These are phyloP conservation scores for Dastarcus helophoroides DNA, from an alignment of 2,888 invertebrate genomes.

Conservation along the genomic window DNA sequence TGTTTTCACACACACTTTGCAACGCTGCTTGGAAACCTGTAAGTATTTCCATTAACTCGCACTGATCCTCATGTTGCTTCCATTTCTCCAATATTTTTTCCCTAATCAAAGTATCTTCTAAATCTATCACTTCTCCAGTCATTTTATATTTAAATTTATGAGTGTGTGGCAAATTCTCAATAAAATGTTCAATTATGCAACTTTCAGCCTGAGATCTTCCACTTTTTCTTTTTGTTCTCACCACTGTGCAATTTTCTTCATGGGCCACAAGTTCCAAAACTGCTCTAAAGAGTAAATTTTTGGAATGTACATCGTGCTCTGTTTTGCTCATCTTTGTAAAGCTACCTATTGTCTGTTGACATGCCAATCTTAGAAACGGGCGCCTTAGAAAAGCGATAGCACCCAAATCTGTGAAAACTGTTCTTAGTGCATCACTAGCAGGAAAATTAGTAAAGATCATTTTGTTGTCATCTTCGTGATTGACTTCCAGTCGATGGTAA, in stretches of 20 bases:
- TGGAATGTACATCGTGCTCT: slow-evolving; percentile 41
- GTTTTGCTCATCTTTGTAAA: slow-evolving; percentile 40
- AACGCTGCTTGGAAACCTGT: slow-evolving; percentile 40
- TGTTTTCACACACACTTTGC: slow-evolving; percentile 47
- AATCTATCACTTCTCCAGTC: slow-evolving; percentile 6
- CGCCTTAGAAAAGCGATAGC: slow-evolving; percentile 41
- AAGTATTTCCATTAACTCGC: slow-evolving; percentile 34
- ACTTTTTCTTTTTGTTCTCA: slow-evolving; percentile 30
- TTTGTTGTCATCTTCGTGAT: slow-evolving; percentile 12
- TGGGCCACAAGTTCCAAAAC: slow-evolving; percentile 49
- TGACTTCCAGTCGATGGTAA: slow-evolving; percentile 55
- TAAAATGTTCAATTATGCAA: slow-evolving; percentile 15
- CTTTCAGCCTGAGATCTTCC: slow-evolving; percentile 16
- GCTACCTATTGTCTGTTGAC: slow-evolving; percentile 50
- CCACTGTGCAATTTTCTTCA: slow-evolving; percentile 37
- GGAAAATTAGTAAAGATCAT: slow-evolving; percentile 55
- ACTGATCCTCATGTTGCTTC: slow-evolving; percentile 26
- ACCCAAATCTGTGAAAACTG: slow-evolving; percentile 30
- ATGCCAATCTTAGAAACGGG: slow-evolving; percentile 61
- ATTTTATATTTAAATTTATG: slow-evolving; percentile 18
- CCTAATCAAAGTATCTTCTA: slow-evolving; percentile 16
- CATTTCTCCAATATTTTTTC: slow-evolving; percentile 28
- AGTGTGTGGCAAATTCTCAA: slow-evolving; percentile 23
- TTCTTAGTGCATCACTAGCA: slow-evolving; percentile 42
- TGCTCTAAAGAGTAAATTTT: slow-evolving; percentile 49